Percentiles rank a stretch among this genome's conserved stretches.
Conservation (phyloP, 2,797 vertebrate genomes). For the Sebastolobus altivelis region DNA sequence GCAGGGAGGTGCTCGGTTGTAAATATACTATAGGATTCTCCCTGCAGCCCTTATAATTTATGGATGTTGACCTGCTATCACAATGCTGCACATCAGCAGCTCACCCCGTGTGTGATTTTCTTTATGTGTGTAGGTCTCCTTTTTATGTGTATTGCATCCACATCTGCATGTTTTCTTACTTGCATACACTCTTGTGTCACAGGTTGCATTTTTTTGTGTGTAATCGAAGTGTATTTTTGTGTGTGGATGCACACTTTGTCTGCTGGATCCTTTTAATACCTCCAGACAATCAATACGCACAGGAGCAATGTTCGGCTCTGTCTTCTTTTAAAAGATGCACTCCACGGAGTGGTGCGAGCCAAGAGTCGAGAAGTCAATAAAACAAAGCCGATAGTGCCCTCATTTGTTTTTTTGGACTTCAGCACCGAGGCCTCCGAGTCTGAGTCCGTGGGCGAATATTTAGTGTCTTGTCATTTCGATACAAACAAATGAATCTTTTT, state of each 20-base stretch:
- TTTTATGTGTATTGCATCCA: neutral
- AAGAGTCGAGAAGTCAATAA: slow-evolving; percentile 77
- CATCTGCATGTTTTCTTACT: slow-evolving; percentile 1
- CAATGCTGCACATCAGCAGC: slow-evolving; percentile 36
- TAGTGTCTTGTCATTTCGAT: slow-evolving; percentile 49
- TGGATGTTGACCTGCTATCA: slow-evolving; percentile 74
- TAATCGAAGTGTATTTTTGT: slow-evolving; percentile 14
- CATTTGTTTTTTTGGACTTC: slow-evolving; percentile 60
- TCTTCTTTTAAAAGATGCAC: slow-evolving; percentile 77
- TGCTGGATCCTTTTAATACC: slow-evolving; percentile 69
- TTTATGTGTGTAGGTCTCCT: slow-evolving; percentile 4
- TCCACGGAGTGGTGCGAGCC: slow-evolving; percentile 57
- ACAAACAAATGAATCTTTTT: slow-evolving; percentile 50
- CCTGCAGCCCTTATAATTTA: slow-evolving; percentile 71
- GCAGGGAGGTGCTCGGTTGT: slow-evolving; percentile 57
- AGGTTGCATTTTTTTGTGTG: slow-evolving; percentile 20
- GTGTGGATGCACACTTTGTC: slow-evolving; percentile 39
- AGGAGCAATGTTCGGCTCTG: slow-evolving; percentile 65
- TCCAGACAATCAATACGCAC: slow-evolving; percentile 69
- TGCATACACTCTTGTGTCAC: neutral
- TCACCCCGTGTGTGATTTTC: slow-evolving; percentile 22
- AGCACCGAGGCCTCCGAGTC: slow-evolving; percentile 37
- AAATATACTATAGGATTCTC: slow-evolving; percentile 75
- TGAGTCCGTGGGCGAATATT: slow-evolving; percentile 54
- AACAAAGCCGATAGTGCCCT: slow-evolving; percentile 64